These are phyloP conservation scores for Zaprionus gabonicus DNA, from an alignment of 1,140 invertebrate genomes.

Conservation along the genomic window DNA sequence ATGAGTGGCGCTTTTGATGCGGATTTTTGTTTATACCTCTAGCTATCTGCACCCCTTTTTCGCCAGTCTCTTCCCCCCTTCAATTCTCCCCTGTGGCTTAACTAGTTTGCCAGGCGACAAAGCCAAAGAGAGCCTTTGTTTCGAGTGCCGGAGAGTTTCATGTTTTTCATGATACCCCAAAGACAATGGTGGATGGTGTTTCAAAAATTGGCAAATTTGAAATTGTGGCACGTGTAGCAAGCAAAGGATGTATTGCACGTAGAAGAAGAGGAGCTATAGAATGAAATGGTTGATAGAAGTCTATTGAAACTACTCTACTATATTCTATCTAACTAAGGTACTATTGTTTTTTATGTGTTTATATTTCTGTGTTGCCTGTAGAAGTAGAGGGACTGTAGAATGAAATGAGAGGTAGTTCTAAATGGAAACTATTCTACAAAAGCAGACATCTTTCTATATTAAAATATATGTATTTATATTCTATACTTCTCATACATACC, in stretches of 20 bases:
- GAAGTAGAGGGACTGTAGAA: too few species aligned
- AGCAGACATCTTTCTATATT: neutral
- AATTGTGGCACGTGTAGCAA: neutral
- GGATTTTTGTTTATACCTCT: conserved; percentile 43
- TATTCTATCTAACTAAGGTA: too few species aligned
- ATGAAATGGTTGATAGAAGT: too few species aligned
- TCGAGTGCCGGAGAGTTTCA: conserved; percentile 3
- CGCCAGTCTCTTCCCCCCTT: neutral
- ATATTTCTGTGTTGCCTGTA: neutral
- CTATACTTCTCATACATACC: conserved; percentile 28
- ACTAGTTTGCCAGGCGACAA: conserved; percentile 45
- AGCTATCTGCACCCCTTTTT: neutral
- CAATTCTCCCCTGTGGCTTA: conserved; percentile 35
- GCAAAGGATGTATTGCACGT: too few species aligned
- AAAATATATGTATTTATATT: neutral
- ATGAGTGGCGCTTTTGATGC: conserved; percentile 53
- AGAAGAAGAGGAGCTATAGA: too few species aligned
- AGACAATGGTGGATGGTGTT: conserved; percentile 2
- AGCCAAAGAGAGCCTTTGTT: conserved; percentile 35
- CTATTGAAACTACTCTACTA: too few species aligned
- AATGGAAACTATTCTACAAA: too few species aligned
- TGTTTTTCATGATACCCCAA: conserved; percentile 28
- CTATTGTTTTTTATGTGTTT: neutral
- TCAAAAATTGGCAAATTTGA: neutral
- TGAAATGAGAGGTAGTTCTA: too few species aligned